These are phyloP conservation scores for Mythimna albipuncta DNA, from an alignment of 2,888 invertebrate genomes.

Conservation along the genomic window DNA sequence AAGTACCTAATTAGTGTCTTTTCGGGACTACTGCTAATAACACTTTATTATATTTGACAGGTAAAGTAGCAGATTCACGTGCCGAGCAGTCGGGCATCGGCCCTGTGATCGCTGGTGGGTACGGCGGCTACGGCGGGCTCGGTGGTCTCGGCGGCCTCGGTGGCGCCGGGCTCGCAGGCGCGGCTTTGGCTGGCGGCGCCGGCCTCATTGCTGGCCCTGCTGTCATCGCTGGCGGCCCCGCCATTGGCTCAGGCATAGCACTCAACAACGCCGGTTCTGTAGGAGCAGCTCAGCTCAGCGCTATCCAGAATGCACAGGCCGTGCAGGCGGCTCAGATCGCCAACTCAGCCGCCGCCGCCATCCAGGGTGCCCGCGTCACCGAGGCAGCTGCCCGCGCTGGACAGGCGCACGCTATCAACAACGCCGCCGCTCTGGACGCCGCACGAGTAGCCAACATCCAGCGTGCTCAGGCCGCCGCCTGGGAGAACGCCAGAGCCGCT, in stretches of 20 bases:
- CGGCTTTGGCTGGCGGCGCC: constrained; percentile 51
- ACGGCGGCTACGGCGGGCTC: constrained; percentile 33
- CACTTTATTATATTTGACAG: constrained; percentile 32
- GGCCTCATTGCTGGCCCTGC: constrained; percentile 65
- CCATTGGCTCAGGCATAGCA: constrained; percentile 76
- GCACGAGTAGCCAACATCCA: constrained; percentile 85
- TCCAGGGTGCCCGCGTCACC: constrained; percentile 84
- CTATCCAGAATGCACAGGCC: constrained; percentile 87
- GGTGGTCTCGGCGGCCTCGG: constrained; percentile 53
- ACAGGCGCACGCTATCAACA: constrained; percentile 84
- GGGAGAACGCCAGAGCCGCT: constrained; percentile 84
- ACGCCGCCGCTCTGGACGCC: constrained; percentile 85
- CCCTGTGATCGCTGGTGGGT: constrained; percentile 63
- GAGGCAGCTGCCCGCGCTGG: constrained; percentile 85
- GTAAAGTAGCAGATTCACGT: constrained; percentile 74
- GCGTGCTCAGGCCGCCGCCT: constrained; percentile 86
- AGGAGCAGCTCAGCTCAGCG: constrained; percentile 86
- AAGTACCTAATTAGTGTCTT: not conserved
- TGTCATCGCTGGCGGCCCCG: constrained; percentile 60
- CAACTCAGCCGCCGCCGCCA: constrained; percentile 85
- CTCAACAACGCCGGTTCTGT: constrained; percentile 85
- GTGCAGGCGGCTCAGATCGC: constrained; percentile 85
- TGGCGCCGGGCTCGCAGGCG: constrained; percentile 50
- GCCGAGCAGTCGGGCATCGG: constrained; percentile 73
- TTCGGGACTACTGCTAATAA: not conserved